These are phyloP conservation scores for Platalea minor DNA, from an alignment of 2,797 vertebrate species.

Conservation along the genomic window DNA sequence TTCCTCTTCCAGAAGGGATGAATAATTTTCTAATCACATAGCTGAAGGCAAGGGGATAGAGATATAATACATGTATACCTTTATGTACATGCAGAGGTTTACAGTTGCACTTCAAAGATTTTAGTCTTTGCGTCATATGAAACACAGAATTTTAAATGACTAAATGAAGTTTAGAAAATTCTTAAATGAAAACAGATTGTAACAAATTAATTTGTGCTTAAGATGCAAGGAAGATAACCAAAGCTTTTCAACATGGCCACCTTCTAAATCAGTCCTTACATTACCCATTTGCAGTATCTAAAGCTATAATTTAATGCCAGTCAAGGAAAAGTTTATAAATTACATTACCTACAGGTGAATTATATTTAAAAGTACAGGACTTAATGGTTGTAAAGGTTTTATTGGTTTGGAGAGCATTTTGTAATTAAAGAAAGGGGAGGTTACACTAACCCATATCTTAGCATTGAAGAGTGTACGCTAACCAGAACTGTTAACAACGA, in stretches of 20 bases:
- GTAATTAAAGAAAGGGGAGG: neutral
- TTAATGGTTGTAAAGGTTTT: neutral
- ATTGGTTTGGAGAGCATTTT: neutral
- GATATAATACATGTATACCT: neutral
- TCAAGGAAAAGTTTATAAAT: neutral
- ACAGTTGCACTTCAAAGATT: neutral
- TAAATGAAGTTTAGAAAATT: neutral
- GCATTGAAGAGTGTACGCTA: neutral
- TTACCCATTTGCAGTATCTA: neutral
- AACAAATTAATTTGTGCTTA: neutral
- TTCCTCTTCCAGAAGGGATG: neutral
- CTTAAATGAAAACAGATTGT: neutral
- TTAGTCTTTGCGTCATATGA: neutral
- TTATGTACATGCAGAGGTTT: neutral
- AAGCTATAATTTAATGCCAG: neutral
- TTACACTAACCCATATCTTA: neutral
- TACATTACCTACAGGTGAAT: neutral
- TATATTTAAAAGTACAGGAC: neutral
- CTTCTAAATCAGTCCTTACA: neutral
- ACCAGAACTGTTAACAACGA: neutral
- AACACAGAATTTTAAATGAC: neutral
- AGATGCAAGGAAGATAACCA: neutral
- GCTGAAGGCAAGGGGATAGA: neutral
- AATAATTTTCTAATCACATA: neutral
- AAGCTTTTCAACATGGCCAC: neutral